Percentiles rank a stretch among this genome's conserved stretches.
Conservation (phyloP, 2,888 invertebrate species). For the Proisotoma minuta region DNA sequence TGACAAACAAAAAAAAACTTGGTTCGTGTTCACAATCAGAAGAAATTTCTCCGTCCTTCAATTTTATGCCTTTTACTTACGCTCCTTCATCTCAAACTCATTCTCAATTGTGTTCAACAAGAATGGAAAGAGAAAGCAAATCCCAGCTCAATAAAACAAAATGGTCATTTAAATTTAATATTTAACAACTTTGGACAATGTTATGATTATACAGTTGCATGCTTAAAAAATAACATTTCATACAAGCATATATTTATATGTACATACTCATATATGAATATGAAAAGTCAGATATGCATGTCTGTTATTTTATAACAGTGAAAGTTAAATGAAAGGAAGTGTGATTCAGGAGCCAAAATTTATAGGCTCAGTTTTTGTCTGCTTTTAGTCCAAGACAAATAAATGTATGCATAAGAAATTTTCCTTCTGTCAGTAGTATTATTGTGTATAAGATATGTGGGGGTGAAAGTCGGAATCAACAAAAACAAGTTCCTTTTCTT, state of each 20-base stretch:
- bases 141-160: constrained; percentile 5
- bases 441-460: background rate
- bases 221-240: background rate
- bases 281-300: background rate
- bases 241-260: background rate
- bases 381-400: background rate
- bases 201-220: background rate
- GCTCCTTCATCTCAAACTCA: background rate
- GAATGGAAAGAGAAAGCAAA: background rate
- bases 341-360: background rate
- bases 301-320: background rate
- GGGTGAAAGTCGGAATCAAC: background rate
- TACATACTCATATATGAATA: background rate
- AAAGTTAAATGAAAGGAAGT: no score
- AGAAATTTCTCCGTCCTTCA: no score
- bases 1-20: no score
- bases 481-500: background rate
- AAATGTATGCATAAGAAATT: background rate
- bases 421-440: background rate
- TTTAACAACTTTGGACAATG: background rate
- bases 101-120: background rate
- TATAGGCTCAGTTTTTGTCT: background rate
- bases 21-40: no score
- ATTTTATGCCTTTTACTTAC: no score
- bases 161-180: constrained; percentile 7